Evolutionary conservation across 2,888 invertebrate genomes (phyloP).

Genomic region (Hedya salicella): DNA sequence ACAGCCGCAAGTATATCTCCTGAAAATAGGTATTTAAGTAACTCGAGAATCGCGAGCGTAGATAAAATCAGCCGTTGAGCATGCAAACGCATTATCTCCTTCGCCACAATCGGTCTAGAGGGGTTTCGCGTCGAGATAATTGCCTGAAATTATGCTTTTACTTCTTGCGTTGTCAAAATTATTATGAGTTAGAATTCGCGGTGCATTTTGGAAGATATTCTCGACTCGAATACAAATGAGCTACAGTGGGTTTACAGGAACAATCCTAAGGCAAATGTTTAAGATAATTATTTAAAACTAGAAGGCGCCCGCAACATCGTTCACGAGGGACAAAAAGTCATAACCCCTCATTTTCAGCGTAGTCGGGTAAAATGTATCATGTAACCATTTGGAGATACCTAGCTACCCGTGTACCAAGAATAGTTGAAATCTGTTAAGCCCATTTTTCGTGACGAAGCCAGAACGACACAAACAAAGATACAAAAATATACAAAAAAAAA

Average conservation of each 20-base stretch:
- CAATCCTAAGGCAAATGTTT: too few relatives aligned
- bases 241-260: neutral
- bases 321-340: too few relatives aligned
- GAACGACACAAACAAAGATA: too few relatives aligned
- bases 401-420: too few relatives aligned
- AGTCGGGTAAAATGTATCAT: too few relatives aligned
- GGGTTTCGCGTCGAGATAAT: slow-evolving; percentile 6
- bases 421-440: too few relatives aligned
- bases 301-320: too few relatives aligned
- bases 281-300: too few relatives aligned
- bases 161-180: slow-evolving; percentile 10
- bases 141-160: slow-evolving; percentile 9
- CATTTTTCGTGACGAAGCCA: too few relatives aligned
- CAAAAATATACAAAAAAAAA: too few relatives aligned
- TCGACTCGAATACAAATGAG: neutral
- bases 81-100: slow-evolving; percentile 33
- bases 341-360: too few relatives aligned
- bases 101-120: slow-evolving; percentile 20
- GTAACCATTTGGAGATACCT: too few relatives aligned
- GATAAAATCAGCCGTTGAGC: slow-evolving; percentile 26
- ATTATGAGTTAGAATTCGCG: neutral
- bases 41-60: neutral
- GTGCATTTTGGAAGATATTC: neutral
- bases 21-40: slow-evolving; percentile 29
- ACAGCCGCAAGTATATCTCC: slow-evolving; percentile 14